Percentiles rank a stretch among this genome's conserved stretches.
These are phyloP conservation scores for Otolemur garnettii DNA, from an alignment of 2,113 vertebrate genomes.

Conservation along the genomic window DNA sequence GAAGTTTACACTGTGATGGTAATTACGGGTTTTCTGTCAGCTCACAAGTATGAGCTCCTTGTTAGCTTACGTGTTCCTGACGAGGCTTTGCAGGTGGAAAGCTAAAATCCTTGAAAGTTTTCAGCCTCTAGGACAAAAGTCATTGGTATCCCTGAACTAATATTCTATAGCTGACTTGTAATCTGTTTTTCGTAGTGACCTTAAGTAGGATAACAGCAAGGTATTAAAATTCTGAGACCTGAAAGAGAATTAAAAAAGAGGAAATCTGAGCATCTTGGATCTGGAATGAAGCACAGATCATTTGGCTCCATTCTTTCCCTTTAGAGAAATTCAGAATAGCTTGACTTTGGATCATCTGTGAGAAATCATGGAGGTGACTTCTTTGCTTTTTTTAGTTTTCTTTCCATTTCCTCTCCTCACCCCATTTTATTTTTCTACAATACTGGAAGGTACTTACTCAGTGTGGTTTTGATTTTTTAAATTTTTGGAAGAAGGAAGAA, in stretches of 20 bases:
- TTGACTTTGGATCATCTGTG: neutral
- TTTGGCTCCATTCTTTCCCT: neutral
- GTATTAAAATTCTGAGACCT: neutral
- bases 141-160: neutral
- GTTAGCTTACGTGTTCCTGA: neutral
- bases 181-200: neutral
- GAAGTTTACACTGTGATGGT: conserved; percentile 32
- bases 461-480: neutral
- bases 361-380: neutral
- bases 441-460: neutral
- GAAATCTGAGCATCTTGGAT: neutral
- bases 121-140: neutral
- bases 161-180: neutral
- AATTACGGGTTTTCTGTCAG: conserved; percentile 59
- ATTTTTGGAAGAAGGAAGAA: neutral
- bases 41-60: neutral
- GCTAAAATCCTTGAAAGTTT: neutral
- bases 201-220: neutral
- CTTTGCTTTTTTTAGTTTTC: neutral
- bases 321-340: neutral
- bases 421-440: neutral
- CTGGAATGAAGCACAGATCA: neutral
- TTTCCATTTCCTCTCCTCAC: neutral
- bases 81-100: neutral
- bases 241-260: neutral